Base-by-base conservation (phyloP, 2,113 vertebrate species). In the Seriola rivoliana region DNA sequence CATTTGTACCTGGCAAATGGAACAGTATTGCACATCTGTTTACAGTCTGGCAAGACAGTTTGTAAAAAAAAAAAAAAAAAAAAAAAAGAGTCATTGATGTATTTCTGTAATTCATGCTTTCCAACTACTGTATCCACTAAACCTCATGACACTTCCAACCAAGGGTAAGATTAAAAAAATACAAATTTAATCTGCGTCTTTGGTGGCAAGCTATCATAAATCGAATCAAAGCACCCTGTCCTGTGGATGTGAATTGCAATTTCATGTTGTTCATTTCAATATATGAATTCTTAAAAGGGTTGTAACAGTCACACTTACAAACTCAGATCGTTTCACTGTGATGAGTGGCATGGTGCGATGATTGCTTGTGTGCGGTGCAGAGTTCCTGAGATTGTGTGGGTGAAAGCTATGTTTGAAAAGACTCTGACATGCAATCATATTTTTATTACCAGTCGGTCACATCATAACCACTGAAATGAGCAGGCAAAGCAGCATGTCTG, bases 1-100 rank as follows among this genome's bases (percentile, higher is more conserved):
- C 75, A 83, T 87, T 91, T 87, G 84, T 84, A 81, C 48, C 78
- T 85, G 54, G 78, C 46, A 78, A 89, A 84, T 80, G 48, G 29
- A 82, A 75, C 46, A 75, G 68, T 78, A 57, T 36, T 50, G n/a
- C 58, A 84, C 68, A 90, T 84, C 58, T 89, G 80, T 71, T 81
- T 78, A 75, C 42, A 67, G 11, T 68, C 23, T 25, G 1, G 13
- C 13, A 44, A 57, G 4, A 78, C 25, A 46, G 69, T 70, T 60
- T 44, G 16, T 12, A 44, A 40, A 67, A 57, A 32, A 52, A 54
- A 52, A 44, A 40, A 67, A 57, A 32, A 52, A 54, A 46, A 3
- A 19, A 11, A 71, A 40, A 38, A 29, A 16, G n/a, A 8, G 10
- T 52, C n/a, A 48, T 46, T 6, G 11, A 67, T 83, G 48, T 42